Evolutionary conservation across 1,140 invertebrate species (phyloP).

Genomic region (Caerostris extrusa): DNA sequence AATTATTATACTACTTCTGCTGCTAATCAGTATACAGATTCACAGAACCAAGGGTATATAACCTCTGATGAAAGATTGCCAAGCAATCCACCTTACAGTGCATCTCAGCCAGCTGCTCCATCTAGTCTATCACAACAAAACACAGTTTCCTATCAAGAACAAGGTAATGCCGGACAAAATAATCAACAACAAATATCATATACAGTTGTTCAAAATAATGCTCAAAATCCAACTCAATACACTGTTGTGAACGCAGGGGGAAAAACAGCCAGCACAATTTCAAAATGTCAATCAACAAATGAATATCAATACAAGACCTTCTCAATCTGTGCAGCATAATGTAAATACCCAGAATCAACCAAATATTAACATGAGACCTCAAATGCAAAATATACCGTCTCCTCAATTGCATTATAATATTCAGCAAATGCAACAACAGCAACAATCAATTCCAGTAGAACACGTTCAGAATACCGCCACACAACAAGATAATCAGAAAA

Average conservation of each 20-base stretch:
- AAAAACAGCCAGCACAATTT: background rate
- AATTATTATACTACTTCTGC: background rate
- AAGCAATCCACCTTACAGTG: background rate
- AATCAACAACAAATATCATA: background rate
- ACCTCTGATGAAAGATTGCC: background rate
- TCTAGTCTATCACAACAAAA: constrained; percentile 37
- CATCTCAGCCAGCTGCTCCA: background rate
- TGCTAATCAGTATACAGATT: background rate
- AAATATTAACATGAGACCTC: background rate
- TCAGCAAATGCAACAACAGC: background rate
- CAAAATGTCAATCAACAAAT: background rate
- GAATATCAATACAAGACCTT: background rate
- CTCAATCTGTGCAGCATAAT: background rate
- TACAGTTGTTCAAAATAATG: background rate
- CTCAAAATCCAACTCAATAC: background rate
- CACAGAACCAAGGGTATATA: constrained; percentile 36
- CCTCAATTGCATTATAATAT: background rate
- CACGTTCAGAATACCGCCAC: no score
- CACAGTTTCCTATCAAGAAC: background rate
- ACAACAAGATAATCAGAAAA: background rate
- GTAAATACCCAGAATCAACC: background rate
- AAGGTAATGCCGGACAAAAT: background rate
- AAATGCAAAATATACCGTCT: background rate
- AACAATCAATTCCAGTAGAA: background rate
- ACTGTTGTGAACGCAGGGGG: background rate